Base-by-base conservation (phyloP, 2,113 vertebrate species). In the Rhombomys opimus region DNA sequence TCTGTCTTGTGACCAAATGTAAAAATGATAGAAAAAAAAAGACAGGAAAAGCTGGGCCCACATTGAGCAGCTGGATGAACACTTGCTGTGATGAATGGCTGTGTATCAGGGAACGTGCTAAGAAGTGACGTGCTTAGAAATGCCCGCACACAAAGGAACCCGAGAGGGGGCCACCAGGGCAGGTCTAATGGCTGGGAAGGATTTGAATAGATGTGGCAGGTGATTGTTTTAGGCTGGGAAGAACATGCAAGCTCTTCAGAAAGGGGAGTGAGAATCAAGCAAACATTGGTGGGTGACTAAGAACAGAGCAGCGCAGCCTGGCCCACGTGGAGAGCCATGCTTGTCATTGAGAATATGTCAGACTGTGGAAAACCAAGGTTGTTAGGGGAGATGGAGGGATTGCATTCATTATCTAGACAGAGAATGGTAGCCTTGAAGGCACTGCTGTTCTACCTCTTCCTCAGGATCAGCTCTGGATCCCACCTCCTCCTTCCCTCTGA, bases 141-240 rank as follows among this genome's bases (percentile, higher is more conserved):
- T 1, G 0, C 30, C 2, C 0, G 38, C 46, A 30, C n/a, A 63
- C 38, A 25, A 30, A 22, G 70, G n/a, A 35, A 3, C 41, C 7
- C 30, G 32, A 76, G n/a, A 23, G 5, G 8, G 8, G 30, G 27
- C 41, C 46, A 35, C n/a, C 50, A 46, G 18, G 41, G 25, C 0
- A 3, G 41, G 41, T 8, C 59, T 20, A 32, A 30, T 0, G 32
- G 32, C 18, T 46, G 52, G 32, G n/a, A 38, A 38, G 22, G 25
- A 57, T 35, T 17, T 41, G 20, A 35, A 22, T 13, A 38, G n/a
- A 27, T 14, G 13, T 13, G 54, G 35, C n/a, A n/a, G 23, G 57
- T 46, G 30, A 10, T 67, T 32, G 59, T 35, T 59, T 76, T 61
- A n/a, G 30, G 68, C 50, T 27, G 5, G 12, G 59, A 89, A n/a